Conservation (phyloP, 2,113 vertebrate species). For the Axis porcinus region DNA sequence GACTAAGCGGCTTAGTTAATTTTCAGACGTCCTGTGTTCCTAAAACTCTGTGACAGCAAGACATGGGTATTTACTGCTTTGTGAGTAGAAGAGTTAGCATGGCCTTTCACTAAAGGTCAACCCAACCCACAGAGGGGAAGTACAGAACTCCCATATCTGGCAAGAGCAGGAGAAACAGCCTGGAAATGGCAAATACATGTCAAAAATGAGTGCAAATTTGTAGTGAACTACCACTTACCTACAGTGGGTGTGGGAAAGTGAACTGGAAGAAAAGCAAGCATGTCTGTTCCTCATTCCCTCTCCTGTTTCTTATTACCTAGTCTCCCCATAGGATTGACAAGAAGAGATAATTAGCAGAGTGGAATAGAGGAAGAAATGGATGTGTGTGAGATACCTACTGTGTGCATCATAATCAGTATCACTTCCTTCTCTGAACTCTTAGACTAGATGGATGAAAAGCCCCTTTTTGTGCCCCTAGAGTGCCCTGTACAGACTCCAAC, state of each 20-base stretch:
- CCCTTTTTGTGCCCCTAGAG: neutral
- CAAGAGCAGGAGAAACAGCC: neutral
- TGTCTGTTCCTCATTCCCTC: neutral
- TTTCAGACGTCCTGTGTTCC: neutral
- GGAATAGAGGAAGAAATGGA: neutral
- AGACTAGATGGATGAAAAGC: neutral
- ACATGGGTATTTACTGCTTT: neutral
- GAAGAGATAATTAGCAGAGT: neutral
- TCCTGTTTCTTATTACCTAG: neutral
- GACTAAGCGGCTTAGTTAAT: neutral
- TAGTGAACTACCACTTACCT: neutral
- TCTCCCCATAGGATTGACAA: neutral
- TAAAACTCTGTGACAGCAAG: neutral
- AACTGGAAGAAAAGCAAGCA: neutral
- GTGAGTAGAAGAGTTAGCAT: neutral
- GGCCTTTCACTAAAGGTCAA: constrained; percentile 3
- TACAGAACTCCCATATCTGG: neutral
- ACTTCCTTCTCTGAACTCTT: neutral
- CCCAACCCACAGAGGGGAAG: neutral
- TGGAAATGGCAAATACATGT: neutral
- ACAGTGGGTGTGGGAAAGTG: neutral
- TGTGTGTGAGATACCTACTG: fast-evolving
- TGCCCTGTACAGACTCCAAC: neutral
- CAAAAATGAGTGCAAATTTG: neutral
- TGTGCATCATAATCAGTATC: neutral